These are phyloP conservation scores for Porites rus DNA, from an alignment of 92 coral and sea anemone species.

Conservation along the genomic window DNA sequence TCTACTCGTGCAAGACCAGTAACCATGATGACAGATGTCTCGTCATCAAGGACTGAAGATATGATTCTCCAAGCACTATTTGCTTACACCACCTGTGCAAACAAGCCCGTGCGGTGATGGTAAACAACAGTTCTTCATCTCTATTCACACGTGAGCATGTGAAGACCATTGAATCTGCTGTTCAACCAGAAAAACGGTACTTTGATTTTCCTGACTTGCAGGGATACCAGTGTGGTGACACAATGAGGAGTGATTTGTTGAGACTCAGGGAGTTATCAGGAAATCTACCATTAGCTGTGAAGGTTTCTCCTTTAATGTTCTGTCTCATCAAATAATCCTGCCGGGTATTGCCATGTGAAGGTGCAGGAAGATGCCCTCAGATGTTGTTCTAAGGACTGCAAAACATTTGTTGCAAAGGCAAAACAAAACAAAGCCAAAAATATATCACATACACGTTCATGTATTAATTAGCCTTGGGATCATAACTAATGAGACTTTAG, in stretches of 20 bases:
- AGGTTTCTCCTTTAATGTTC: slow-evolving; percentile 15
- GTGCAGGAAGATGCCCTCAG: not conserved
- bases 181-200: too few species aligned
- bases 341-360: not conserved
- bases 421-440: slow-evolving; percentile 5
- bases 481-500: not conserved
- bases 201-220: too few species aligned
- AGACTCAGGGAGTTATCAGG: not conserved
- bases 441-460: slow-evolving; percentile 24
- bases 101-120: too few species aligned
- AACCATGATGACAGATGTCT: too few species aligned
- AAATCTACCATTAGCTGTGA: slow-evolving; percentile 15
- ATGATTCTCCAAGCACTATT: too few species aligned
- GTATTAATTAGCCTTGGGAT: not conserved
- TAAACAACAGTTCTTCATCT: too few species aligned
- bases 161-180: too few species aligned
- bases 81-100: too few species aligned
- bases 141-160: too few species aligned
- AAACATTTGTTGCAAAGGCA: slow-evolving; percentile 1
- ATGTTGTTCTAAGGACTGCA: not conserved
- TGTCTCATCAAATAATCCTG: not conserved
- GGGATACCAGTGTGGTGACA: too few species aligned
- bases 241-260: not conserved
- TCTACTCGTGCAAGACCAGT: too few species aligned
- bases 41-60: too few species aligned